phyloP scores from a whole-genome alignment of 2,797 vertebrate genomes.

The Mormyrops attenuatus region DNA sequence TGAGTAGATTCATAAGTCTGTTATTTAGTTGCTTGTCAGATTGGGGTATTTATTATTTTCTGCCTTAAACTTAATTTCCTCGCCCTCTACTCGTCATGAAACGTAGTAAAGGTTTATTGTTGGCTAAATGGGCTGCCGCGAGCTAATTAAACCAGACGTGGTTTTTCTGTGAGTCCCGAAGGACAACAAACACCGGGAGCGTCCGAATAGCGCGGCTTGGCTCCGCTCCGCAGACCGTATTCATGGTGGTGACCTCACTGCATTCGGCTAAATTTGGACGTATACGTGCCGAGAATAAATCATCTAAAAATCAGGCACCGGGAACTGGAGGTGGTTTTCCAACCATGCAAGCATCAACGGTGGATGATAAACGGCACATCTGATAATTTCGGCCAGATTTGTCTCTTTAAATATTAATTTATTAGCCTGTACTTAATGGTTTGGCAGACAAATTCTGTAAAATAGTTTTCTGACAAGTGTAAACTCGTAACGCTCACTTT shows the following conservation, averaged over 20 bases:
- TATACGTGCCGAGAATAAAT: constrained; percentile 2
- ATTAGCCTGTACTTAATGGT: not conserved
- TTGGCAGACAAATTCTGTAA: not conserved
- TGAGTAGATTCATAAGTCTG: not conserved
- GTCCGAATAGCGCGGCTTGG: constrained; percentile 2
- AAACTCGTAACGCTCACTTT: not conserved
- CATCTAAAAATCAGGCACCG: not conserved
- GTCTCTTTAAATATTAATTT: not conserved
- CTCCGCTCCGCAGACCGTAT: not conserved
- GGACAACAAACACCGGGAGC: not conserved
- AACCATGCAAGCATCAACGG: not conserved
- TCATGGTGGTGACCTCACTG: constrained; percentile 1
- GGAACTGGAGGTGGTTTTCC: not conserved
- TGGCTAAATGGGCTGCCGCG: not conserved
- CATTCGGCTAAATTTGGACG: not conserved
- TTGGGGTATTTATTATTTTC: not conserved
- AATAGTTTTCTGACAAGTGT: not conserved
- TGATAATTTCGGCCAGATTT: not conserved
- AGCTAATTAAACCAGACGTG: not conserved
- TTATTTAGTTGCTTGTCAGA: not conserved
- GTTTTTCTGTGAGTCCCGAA: not conserved
- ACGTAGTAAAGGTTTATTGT: not conserved
- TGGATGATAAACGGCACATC: not conserved
- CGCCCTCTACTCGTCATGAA: not conserved
- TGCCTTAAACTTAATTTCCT: not conserved